These are phyloP conservation scores for Drosophila orena DNA, from an alignment of 1,140 invertebrate species.

Conservation along the genomic window DNA sequence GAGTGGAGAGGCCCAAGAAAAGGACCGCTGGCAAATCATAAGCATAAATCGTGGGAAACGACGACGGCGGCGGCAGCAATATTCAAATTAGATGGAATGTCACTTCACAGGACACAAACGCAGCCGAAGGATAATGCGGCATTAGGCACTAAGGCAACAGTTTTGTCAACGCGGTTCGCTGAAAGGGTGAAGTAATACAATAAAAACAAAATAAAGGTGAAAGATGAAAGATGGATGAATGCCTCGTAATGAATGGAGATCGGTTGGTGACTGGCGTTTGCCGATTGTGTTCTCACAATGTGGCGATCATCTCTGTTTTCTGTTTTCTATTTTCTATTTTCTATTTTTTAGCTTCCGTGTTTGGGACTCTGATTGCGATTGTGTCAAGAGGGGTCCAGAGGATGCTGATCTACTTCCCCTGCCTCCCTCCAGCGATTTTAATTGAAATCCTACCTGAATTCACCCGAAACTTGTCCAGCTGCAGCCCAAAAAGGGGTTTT, in stretches of 20 bases:
- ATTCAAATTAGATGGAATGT: constrained; percentile 77
- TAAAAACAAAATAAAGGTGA: constrained; percentile 4
- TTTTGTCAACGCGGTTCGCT: constrained; percentile 69
- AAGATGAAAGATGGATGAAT: constrained; percentile 52
- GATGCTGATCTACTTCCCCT: constrained; percentile 47
- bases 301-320: constrained; percentile 68
- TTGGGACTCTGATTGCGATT: constrained; percentile 17
- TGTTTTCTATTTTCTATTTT: constrained; percentile 16
- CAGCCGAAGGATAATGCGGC: constrained; percentile 62
- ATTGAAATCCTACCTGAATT: constrained; percentile 79
- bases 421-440: constrained; percentile 59
- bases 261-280: constrained; percentile 36
- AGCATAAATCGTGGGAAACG: constrained; percentile 78
- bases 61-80: constrained; percentile 36
- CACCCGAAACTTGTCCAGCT: constrained; percentile 60
- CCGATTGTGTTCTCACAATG: constrained; percentile 76
- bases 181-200: constrained; percentile 36
- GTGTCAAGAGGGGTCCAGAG: constrained; percentile 29
- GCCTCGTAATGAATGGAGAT: constrained; percentile 49
- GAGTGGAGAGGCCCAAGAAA: constrained; percentile 51
- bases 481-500: constrained; percentile 43
- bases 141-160: constrained; percentile 62
- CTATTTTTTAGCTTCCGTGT: constrained; percentile 23
- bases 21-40: constrained; percentile 56
- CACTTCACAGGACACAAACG: constrained; percentile 63